Conservation (phyloP, 2,113 vertebrate species). For the Semnornis frantzii region DNA sequence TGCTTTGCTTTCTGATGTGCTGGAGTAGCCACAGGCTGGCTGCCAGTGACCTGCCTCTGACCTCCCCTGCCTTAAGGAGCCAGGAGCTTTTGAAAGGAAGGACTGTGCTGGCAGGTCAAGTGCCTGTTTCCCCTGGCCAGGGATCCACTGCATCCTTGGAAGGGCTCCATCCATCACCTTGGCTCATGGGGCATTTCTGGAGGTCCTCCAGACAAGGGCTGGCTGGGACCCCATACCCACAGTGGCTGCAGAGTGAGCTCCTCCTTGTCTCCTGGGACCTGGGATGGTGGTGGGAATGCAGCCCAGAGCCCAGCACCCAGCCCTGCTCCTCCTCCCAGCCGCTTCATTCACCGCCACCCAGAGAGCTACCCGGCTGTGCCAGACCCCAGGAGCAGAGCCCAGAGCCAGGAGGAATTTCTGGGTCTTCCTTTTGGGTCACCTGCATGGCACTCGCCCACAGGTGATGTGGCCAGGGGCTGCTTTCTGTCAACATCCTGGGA, state of each 20-base stretch:
- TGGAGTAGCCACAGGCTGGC: background rate
- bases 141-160: background rate
- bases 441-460: rapidly evolving
- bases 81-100: background rate
- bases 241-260: background rate
- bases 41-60: background rate
- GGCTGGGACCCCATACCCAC: background rate
- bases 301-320: rapidly evolving
- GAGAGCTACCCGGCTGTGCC: rapidly evolving
- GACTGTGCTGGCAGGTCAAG: background rate
- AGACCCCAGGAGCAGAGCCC: background rate
- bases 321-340: background rate
- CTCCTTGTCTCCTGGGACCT: background rate
- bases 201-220: background rate
- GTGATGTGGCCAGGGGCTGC: background rate
- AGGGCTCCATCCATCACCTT: background rate
- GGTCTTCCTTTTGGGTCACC: background rate
- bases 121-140: background rate
- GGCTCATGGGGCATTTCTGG: background rate
- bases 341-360: background rate
- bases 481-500: background rate
- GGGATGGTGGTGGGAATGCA: rapidly evolving
- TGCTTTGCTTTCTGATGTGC: background rate
- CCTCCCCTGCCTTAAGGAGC: background rate
- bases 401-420: background rate